Conservation (phyloP, 2,797 vertebrate species). For the Poecilia picta region DNA sequence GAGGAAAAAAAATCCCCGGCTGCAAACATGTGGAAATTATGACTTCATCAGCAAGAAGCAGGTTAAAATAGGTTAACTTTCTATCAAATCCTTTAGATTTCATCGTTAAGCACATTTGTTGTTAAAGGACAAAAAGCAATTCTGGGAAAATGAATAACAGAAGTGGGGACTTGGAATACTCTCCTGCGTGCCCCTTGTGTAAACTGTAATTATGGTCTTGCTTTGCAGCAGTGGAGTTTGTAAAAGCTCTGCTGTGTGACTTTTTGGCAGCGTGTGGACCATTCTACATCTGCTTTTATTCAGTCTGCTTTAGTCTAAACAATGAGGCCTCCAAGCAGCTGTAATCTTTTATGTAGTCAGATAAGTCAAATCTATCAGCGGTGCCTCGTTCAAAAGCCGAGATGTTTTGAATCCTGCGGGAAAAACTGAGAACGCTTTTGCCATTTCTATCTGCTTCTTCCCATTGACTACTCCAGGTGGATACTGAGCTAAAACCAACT, state of each 20-base stretch:
- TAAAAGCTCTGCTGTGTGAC: conserved; percentile 36
- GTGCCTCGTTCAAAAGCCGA: conserved; percentile 19
- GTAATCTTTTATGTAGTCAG: conserved; percentile 34
- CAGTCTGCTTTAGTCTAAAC: conserved; percentile 19
- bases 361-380: conserved; percentile 21
- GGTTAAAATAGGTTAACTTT: neutral
- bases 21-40: neutral
- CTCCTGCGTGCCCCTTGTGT: neutral
- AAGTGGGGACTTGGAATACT: neutral
- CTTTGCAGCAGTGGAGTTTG: conserved; percentile 5
- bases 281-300: conserved; percentile 50
- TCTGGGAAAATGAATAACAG: conserved; percentile 7
- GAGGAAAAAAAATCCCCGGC: neutral
- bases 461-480: too few species aligned
- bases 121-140: neutral
- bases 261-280: conserved; percentile 21
- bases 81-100: neutral
- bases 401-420: neutral
- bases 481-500: neutral
- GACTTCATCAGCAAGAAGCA: neutral
- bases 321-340: conserved; percentile 24
- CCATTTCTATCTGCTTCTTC: neutral
- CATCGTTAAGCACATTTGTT: conserved; percentile 6
- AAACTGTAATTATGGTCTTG: conserved; percentile 17
- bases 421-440: neutral